Percentiles rank a stretch among this genome's conserved stretches.
phyloP scores from a whole-genome alignment of 2,113 vertebrate genomes.

The Pangasianodon hypophthalmus region DNA sequence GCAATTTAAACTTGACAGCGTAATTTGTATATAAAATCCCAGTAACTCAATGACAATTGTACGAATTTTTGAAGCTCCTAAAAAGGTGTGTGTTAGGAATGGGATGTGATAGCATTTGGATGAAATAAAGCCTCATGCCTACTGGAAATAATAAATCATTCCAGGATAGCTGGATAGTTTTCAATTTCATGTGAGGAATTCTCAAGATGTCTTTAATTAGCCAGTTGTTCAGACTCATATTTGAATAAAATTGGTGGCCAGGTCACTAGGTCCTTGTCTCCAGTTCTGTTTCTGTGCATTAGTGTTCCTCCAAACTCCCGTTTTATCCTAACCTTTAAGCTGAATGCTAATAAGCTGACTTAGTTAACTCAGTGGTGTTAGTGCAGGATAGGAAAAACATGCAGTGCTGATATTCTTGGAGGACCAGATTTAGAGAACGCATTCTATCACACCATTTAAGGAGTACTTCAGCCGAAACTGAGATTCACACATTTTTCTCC shows the following conservation, averaged over 20 bases:
- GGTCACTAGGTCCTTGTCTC: neutral
- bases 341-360: neutral
- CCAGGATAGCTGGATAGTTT: neutral
- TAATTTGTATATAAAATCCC: too few species aligned
- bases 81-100: neutral
- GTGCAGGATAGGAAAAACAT: neutral
- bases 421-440: neutral
- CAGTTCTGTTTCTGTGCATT: neutral
- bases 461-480: neutral
- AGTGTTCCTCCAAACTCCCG: neutral
- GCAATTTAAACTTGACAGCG: too few species aligned
- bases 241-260: neutral
- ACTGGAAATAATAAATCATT: neutral
- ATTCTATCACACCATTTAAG: neutral
- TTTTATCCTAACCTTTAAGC: neutral
- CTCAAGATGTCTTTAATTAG: neutral
- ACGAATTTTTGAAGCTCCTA: neutral
- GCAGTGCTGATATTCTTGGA: neutral
- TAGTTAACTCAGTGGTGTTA: neutral
- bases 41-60: neutral
- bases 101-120: neutral
- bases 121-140: neutral
- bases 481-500: neutral
- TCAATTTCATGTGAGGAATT: neutral
- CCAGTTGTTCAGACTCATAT: neutral